phyloP scores from a whole-genome alignment of 2,797 vertebrate genomes.

The Brachyrhaphis roseni region DNA sequence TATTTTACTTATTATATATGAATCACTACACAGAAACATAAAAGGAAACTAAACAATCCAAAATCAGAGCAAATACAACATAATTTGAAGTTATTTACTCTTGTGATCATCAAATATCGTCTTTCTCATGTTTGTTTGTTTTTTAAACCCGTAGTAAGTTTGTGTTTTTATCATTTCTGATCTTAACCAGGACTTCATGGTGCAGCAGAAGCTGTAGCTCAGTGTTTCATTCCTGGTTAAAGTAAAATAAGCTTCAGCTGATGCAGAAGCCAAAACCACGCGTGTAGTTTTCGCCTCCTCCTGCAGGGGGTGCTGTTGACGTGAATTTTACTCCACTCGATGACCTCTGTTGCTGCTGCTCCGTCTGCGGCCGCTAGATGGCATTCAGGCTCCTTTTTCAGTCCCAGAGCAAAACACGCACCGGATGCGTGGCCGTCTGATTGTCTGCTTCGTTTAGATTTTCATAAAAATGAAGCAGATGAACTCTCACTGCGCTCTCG shows the following conservation, averaged over 20 bases:
- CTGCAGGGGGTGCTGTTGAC: conserved; percentile 74
- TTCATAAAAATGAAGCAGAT: conserved; percentile 23
- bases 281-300: not conserved
- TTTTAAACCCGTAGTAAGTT: no score
- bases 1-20: no score
- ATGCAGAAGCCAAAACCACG: not conserved
- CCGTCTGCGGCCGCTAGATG: conserved; percentile 71
- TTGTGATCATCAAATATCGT: no score
- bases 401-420: not conserved
- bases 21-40: no score
- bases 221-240: not conserved
- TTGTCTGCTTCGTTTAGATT: conserved; percentile 28
- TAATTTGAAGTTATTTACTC: no score
- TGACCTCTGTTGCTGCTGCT: conserved; percentile 54
- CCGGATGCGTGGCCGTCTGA: conserved; percentile 6
- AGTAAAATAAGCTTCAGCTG: not conserved
- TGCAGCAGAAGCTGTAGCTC: not conserved
- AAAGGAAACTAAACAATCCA: no score
- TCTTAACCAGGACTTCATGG: not conserved
- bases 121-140: no score
- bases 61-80: no score
- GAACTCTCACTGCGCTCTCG: conserved; percentile 10
- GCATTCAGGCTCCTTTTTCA: conserved; percentile 70
- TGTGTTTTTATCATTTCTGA: not conserved
- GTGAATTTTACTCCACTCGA: conserved; percentile 13